Evolutionary conservation across 2,888 invertebrate genomes (phyloP), one percentile per base, ranked within the genome.

Genomic region (Sturmia bella): DNA sequence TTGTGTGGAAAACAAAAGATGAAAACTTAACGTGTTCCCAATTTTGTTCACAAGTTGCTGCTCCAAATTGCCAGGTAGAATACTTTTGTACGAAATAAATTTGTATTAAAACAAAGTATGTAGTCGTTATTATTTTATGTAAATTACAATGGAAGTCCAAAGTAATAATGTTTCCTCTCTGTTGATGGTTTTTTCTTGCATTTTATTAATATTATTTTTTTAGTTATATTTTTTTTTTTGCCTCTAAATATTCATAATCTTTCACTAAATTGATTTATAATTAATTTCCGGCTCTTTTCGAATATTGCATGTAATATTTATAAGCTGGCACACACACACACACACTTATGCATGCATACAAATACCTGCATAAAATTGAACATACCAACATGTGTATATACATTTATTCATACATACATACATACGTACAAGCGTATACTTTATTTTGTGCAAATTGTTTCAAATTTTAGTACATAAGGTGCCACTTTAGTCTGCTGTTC

Each of bases 261-360:
- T 57, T 74, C 2, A 68, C 66, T 74, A 63, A 70, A 64, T 70
- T 63, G 64, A 76, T 76, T 76, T 76, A 61, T 69, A 76, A 76
- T 76, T 76, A 69, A 76, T 76, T 68, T 76, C 76, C 76, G 69
- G 43, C 76, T 69, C 32, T 37, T 68, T 69, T 52, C 54, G n/a
- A 61, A 61, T 69, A 69, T 69, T 52, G 37, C 24, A 63, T 54
- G 61, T 54, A 69, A 45, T 69, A 37, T 61, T 24, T 27, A 68
- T 68, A 68, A 48, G 21, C 15, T n/a, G 19, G 3, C 7, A 54
- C 9, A 6, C 4, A 45, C n/a, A 15, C 41, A 57, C 48, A 45
- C 11, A 27, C 37, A 50, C 0, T n/a, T n/a, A 11, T n/a, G 21
- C 12, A 17, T 0, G 2, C 9, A 45, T 0, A 1, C 9, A 1